A percentile compares a stretch with the other conserved stretches of the same genome.
phyloP scores from a whole-genome alignment of 1,140 invertebrate genomes.

The Musca domestica region DNA sequence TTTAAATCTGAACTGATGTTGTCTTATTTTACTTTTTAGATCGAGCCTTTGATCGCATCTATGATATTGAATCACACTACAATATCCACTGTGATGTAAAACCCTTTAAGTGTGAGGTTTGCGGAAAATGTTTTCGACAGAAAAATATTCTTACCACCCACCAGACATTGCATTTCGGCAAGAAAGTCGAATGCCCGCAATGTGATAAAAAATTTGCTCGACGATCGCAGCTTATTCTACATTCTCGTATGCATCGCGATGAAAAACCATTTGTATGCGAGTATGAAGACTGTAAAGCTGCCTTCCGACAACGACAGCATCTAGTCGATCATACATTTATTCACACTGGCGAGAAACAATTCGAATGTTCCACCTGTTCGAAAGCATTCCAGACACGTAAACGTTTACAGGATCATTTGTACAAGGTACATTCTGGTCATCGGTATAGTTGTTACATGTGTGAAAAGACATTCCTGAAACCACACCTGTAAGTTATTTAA shows the following conservation, averaged over 20 bases:
- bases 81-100: conserved; percentile 7
- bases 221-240: conserved; percentile 2
- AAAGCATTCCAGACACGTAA: conserved; percentile 6
- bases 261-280: conserved; percentile 12
- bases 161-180: conserved; percentile 14
- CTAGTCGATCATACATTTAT: conserved; percentile 11
- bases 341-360: conserved; percentile 1
- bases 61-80: conserved; percentile 11
- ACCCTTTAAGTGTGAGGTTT: conserved; percentile 11
- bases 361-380: not conserved
- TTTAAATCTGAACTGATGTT: not conserved
- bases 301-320: conserved; percentile 6
- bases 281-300: not conserved
- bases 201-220: conserved; percentile 17
- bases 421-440: conserved; percentile 4
- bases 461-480: conserved; percentile 9
- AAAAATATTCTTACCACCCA: conserved; percentile 15
- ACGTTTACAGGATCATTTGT: conserved; percentile 15
- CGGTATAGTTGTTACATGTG: conserved; percentile 9
- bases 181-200: conserved; percentile 10
- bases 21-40: too few species aligned
- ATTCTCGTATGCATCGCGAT: conserved; percentile 20
- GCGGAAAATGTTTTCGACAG: conserved; percentile 18
- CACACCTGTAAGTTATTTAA: conserved; percentile 4
- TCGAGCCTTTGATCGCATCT: not conserved